Evolutionary conservation across 2,888 invertebrate genomes (phyloP).

Genomic region (Tryphoninae sp.): DNA sequence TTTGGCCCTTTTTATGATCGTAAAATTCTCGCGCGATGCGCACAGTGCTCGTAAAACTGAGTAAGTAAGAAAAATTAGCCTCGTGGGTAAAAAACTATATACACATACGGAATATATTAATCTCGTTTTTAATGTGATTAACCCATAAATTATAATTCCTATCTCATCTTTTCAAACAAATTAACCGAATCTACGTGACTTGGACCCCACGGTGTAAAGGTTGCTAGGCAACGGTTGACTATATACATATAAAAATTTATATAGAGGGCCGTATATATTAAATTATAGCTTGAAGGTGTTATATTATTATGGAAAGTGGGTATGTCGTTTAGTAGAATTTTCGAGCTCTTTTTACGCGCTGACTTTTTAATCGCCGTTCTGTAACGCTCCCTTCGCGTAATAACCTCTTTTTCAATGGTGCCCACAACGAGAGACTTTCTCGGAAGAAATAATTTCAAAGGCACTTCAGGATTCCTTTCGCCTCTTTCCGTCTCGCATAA

Average conservation of each 20-base stretch:
- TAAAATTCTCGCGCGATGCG: too few species aligned
- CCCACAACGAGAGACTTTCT: slow-evolving; percentile 24
- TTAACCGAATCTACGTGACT: too few species aligned
- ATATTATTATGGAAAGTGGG: slow-evolving; percentile 20
- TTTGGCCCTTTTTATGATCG: too few species aligned
- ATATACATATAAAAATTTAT: not conserved
- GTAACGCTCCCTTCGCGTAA: slow-evolving; percentile 35
- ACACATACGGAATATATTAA: too few species aligned
- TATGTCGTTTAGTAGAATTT: slow-evolving; percentile 43
- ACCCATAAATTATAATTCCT: too few species aligned
- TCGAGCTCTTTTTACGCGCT: slow-evolving; percentile 31
- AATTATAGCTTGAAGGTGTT: slow-evolving; percentile 14
- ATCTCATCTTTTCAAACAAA: too few species aligned
- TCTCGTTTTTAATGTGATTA: too few species aligned
- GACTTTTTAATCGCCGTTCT: slow-evolving; percentile 42
- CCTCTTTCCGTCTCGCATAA: slow-evolving; percentile 10
- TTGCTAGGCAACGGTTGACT: too few species aligned
- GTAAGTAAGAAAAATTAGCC: too few species aligned
- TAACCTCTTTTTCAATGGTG: slow-evolving; percentile 37
- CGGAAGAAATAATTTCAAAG: slow-evolving; percentile 42
- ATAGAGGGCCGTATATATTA: not conserved
- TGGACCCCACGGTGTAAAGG: too few species aligned
- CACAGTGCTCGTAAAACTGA: too few species aligned
- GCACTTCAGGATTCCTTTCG: slow-evolving; percentile 13
- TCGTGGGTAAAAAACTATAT: too few species aligned